Evolutionary conservation across 2,113 vertebrate genomes (phyloP), one percentile per base, ranked within the genome.

Genomic region (Hydrolagus affinis): DNA sequence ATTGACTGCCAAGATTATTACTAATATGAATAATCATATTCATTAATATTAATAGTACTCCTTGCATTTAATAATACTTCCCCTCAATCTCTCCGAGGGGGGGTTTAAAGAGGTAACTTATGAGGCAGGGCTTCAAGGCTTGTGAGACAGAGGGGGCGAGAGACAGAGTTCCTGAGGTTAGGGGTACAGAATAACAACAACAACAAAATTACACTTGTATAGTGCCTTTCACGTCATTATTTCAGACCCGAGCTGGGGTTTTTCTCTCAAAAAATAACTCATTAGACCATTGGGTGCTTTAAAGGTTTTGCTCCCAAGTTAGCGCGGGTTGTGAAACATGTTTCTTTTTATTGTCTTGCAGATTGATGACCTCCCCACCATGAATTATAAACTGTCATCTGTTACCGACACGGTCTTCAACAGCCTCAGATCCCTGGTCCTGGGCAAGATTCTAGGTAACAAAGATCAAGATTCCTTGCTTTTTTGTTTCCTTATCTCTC

Each of bases 391-490:
- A 85, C 95, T 99, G 89, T 96, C 96, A 86, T 92, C 73, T 57
- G 73, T 75, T 32, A 56, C 92, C 17, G 96, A 98, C 85, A 92
- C 89, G 8, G 94, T 96, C 87, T 94, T 98, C 90, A 96, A 93
- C 89, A 91, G 94, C 72, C 91, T 95, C 90, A 95, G 93, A 88
- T 97, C 96, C 28, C 92, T 99, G 87, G 96, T 93, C 85, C 90
- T 99, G 90, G 98, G 98, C 88, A 98, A 96, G 92, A 91, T 98
- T 90, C 90, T 93, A 92, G 95, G 98, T 99, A 93, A 90, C 94
- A 85, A 85, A 68, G 15, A 3, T 6, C 44, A 44, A 44, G 2
- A n/a, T n/a, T n/a, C 2, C 44, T 44, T 44, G 44, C 44, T 44
- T 44, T 1, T 6, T 44, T 44, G 2, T 44, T 44, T 44, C 44